Percentiles rank a stretch among this genome's conserved stretches.
Conservation (phyloP, 2,797 vertebrate species). For the Labroides dimidiatus region DNA sequence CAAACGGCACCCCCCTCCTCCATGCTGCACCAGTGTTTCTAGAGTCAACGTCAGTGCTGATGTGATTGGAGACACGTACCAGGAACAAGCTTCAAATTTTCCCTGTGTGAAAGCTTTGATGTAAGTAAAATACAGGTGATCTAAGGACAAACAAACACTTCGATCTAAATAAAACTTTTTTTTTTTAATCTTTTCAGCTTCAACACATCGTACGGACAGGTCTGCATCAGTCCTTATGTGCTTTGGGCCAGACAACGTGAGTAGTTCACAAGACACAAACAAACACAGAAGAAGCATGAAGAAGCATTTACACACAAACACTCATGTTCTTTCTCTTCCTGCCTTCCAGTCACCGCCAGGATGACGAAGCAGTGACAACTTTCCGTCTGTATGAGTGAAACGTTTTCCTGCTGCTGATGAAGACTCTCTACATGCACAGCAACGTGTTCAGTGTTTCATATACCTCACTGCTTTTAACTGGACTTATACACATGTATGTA, state of each 20-base stretch:
- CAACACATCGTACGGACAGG: rapidly evolving
- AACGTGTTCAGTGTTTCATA: background rate
- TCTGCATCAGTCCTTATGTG: slow-evolving; percentile 48
- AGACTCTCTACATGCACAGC: too few relatives aligned
- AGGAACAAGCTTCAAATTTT: rapidly evolving
- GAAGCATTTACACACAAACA: background rate
- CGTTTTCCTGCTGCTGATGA: background rate
- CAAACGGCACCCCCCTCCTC: background rate
- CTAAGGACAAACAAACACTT: slow-evolving; percentile 1
- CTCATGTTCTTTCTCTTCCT: background rate
- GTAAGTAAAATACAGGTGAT: slow-evolving; percentile 40
- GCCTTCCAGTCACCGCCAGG: slow-evolving; percentile 1
- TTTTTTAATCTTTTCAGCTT: slow-evolving; percentile 26
- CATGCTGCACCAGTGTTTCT: slow-evolving; percentile 37
- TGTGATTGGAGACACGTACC: slow-evolving; percentile 33
- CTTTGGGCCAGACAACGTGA: slow-evolving; percentile 52
- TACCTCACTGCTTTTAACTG: background rate
- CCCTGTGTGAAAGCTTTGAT: slow-evolving; percentile 64
- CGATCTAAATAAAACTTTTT: background rate
- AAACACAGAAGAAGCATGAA: background rate
- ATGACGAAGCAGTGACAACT: slow-evolving; percentile 1
- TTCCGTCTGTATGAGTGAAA: background rate
- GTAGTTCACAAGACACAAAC: background rate
- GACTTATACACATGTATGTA: background rate
- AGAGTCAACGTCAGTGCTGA: rapidly evolving